Percentiles rank a stretch among this genome's conserved stretches.
These are phyloP conservation scores for Jacana jacana DNA, from an alignment of 2,113 vertebrate genomes.

Conservation along the genomic window DNA sequence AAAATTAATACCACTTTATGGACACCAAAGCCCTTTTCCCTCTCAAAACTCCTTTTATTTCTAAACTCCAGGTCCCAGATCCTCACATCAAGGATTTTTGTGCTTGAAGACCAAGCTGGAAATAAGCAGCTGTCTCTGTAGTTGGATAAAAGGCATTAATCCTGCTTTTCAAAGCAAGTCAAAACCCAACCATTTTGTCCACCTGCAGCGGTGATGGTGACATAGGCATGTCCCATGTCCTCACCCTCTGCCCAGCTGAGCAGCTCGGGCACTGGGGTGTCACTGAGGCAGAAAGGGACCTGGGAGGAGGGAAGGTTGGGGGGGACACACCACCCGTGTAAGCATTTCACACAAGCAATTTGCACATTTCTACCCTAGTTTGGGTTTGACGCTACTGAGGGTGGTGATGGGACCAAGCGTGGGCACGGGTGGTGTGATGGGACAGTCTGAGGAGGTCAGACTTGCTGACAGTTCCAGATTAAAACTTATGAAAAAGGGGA, in stretches of 20 bases:
- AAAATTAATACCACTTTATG: not conserved
- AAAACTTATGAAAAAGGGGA: not conserved
- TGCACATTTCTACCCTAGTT: not conserved
- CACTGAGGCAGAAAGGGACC: too few species aligned
- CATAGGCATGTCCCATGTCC: fast-evolving
- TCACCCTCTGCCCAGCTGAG: not conserved
- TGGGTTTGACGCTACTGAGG: too few species aligned
- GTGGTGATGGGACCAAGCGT: fast-evolving
- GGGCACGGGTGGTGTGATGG: not conserved
- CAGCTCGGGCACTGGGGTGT: not conserved
- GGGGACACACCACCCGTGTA: fast-evolving
- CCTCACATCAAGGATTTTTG: not conserved
- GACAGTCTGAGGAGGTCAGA: too few species aligned
- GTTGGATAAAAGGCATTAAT: not conserved
- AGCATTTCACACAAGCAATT: too few species aligned
- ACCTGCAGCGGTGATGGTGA: fast-evolving
- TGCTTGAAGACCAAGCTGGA: not conserved
- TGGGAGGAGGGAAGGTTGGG: too few species aligned
- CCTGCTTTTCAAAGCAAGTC: not conserved
- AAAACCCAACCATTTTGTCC: not conserved
- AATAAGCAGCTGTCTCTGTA: not conserved
- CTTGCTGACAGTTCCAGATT: not conserved
- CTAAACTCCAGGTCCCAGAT: not conserved
- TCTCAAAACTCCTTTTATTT: not conserved
- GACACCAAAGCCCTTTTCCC: not conserved